Conservation (phyloP, 2,888 invertebrate genomes). For the Cosmopolites sordidus region DNA sequence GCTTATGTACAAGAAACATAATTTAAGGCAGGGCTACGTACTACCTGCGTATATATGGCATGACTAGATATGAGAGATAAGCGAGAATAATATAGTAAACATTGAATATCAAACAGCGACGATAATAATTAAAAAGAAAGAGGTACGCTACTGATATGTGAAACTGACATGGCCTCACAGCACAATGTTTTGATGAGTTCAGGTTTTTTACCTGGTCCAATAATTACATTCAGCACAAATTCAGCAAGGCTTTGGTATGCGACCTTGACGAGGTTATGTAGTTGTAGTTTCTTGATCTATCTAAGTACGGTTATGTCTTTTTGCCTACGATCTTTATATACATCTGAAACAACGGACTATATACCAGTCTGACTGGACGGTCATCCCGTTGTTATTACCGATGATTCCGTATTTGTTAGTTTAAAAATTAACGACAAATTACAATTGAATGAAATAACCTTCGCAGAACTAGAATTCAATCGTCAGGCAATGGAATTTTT, state of each 20-base stretch:
- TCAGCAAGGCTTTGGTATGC: slow-evolving; percentile 36
- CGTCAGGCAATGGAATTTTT: slow-evolving; percentile 2
- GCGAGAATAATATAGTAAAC: too few relatives aligned
- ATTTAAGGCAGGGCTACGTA: too few relatives aligned
- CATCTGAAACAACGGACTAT: slow-evolving; percentile 15
- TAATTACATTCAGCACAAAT: slow-evolving; percentile 35
- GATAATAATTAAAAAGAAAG: neutral
- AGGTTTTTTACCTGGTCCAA: slow-evolving; percentile 33
- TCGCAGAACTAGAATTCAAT: neutral
- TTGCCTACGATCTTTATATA: slow-evolving; percentile 26
- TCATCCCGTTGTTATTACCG: neutral
- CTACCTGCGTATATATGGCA: too few relatives aligned
- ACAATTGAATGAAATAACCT: slow-evolving; percentile 9
- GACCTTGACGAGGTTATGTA: slow-evolving; percentile 36
- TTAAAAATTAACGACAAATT: neutral
- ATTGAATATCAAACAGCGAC: too few relatives aligned
- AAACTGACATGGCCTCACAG: slow-evolving; percentile 11
- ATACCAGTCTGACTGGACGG: neutral
- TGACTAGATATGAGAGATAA: too few relatives aligned
- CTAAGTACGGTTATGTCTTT: slow-evolving; percentile 35
- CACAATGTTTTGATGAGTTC: slow-evolving; percentile 26
- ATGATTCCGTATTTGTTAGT: neutral
- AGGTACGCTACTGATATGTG: slow-evolving; percentile 12
- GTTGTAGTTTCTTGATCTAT: slow-evolving; percentile 37
- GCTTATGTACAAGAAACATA: too few relatives aligned